Conservation (phyloP, 2,113 vertebrate genomes). For the Gallinago media region DNA sequence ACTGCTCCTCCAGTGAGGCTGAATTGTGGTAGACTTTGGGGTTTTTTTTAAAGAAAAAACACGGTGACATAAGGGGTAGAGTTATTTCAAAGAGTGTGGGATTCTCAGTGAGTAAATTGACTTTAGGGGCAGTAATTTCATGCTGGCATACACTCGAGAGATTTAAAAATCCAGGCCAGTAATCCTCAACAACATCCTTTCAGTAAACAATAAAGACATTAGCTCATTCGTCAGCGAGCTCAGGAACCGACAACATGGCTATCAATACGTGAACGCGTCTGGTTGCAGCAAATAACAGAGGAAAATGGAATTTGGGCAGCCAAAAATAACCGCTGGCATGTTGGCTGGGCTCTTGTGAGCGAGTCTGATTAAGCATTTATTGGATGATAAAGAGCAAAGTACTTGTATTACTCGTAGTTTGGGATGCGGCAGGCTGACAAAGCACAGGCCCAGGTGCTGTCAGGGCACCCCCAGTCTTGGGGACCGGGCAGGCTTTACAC, state of each 20-base stretch:
- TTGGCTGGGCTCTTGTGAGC: background rate
- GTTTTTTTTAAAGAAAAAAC: background rate
- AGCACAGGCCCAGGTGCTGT: background rate
- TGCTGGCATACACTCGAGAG: background rate
- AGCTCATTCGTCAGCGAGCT: background rate
- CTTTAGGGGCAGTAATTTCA: conserved; percentile 32
- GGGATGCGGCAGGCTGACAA: background rate
- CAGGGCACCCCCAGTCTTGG: background rate
- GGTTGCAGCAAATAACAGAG: background rate
- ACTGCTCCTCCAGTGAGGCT: background rate
- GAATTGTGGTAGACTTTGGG: background rate
- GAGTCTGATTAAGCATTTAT: background rate
- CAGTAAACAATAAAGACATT: background rate
- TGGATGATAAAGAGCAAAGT: background rate
- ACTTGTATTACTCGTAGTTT: background rate
- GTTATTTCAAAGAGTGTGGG: background rate
- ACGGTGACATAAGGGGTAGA: background rate
- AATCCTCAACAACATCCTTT: conserved; percentile 16
- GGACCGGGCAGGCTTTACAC: background rate
- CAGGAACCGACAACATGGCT: background rate
- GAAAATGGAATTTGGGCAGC: conserved; percentile 2
- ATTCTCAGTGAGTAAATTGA: background rate
- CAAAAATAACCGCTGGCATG: background rate
- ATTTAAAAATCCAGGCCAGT: conserved; percentile 5
- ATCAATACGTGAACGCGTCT: background rate